phyloP scores from a whole-genome alignment of 2,113 vertebrate genomes.

The Cyprinodon tularosa region DNA sequence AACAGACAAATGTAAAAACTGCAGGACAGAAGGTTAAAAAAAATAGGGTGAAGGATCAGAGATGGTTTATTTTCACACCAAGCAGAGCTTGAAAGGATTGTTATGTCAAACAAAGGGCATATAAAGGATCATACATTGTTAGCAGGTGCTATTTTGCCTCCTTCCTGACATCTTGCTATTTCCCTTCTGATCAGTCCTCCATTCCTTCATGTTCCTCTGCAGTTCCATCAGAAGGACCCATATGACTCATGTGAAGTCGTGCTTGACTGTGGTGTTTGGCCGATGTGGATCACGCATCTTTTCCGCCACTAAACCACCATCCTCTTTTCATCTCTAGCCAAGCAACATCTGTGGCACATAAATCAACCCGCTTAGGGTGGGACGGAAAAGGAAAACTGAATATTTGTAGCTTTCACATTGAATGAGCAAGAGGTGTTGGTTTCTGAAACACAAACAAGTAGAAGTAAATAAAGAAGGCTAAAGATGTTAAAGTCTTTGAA shows the following conservation, averaged over 20 bases:
- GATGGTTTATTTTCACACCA: constrained; percentile 26
- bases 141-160: constrained; percentile 7
- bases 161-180: constrained; percentile 2
- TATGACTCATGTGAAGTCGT: constrained; percentile 1
- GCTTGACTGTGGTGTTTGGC: not conserved
- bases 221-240: constrained; percentile 45
- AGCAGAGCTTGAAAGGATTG: constrained; percentile 27
- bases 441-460: constrained; percentile 18
- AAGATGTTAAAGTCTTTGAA: constrained; percentile 11
- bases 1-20: constrained; percentile 19
- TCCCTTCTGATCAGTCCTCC: not conserved
- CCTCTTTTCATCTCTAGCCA: not conserved
- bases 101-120: constrained; percentile 2
- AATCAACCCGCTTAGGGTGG: constrained; percentile 29
- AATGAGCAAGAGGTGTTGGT: not conserved
- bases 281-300: not conserved
- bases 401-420: not conserved
- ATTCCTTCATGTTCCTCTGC: constrained; percentile 1
- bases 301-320: not conserved
- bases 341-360: constrained; percentile 49
- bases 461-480: constrained; percentile 15
- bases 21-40: constrained; percentile 1
- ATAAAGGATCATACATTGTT: not conserved
- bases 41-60: constrained; percentile 12
- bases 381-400: not conserved